Evolutionary conservation across 1,140 invertebrate species (phyloP), one percentile per base, ranked within the genome.

Genomic region (Aphelenchoides fujianensis): DNA sequence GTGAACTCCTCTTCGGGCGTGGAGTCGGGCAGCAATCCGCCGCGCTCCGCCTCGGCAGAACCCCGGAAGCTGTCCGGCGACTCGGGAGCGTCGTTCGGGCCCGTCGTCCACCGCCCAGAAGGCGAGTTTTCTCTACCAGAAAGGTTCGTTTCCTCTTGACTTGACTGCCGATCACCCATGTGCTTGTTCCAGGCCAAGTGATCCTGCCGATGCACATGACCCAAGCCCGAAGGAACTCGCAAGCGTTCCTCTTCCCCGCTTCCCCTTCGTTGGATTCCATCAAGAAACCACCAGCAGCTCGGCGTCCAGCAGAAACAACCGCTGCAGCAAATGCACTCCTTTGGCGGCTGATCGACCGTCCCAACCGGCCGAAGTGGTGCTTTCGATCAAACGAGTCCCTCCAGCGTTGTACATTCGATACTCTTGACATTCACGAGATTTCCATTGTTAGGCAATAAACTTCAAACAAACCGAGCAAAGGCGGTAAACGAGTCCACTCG

Each of bases 141-240:
- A 66, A 66, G 63, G 63, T 66, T 16, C 23, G 34, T 66, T 36
- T n/a, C n/a, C n/a, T n/a, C n/a, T n/a, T n/a, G n/a, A n/a, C n/a
- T n/a, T n/a, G n/a, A n/a, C n/a, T n/a, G n/a, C n/a, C 31, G 2
- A 66, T 66, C 19, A n/a, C 2, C 3, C 37, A 66, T 35, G 37
- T 35, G 16, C 19, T 66, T 1, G n/a, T 66, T 66, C 28, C 63
- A 66, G 63, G 53, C 32, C 63, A 66, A 66, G 63, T 66, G 1
- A 66, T 66, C 31, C 32, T 66, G 16, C 63, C 63, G 2, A 30
- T 12, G 16, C 12, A 66, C n/a, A 19, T 66, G 16, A 34, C 12
- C 12, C 16, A 16, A 16, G 32, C 31, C 2, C 63, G 63, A n/a
- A 34, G 27, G 12, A 66, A 66, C 63, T 66, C 63, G 16, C 63